A percentile compares a stretch with the other conserved stretches of the same genome.
These are phyloP conservation scores for Caenorhabditis sp. DNA, from an alignment of 2,888 invertebrate genomes.

Conservation along the genomic window DNA sequence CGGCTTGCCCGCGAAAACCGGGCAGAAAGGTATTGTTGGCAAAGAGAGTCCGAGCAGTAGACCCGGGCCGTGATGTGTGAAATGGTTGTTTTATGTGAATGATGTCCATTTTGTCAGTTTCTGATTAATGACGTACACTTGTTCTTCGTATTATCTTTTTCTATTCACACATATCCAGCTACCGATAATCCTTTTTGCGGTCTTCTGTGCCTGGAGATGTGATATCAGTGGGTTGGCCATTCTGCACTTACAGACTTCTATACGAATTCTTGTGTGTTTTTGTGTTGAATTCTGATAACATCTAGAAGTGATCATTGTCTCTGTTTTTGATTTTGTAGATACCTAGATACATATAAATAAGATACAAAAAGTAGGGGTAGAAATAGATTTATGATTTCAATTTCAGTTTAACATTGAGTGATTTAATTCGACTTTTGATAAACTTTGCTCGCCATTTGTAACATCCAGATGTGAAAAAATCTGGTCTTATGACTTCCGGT, in stretches of 20 bases:
- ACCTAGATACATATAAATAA: too few species aligned
- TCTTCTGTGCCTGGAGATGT: slow-evolving; percentile 37
- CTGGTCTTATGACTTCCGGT: slow-evolving; percentile 10
- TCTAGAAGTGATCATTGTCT: too few species aligned
- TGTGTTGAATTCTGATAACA: neutral
- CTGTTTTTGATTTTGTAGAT: too few species aligned
- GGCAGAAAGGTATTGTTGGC: slow-evolving; percentile 61
- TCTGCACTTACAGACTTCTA: slow-evolving; percentile 26
- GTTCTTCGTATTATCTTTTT: slow-evolving; percentile 36
- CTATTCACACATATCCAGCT: slow-evolving; percentile 28
- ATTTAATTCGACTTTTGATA: neutral
- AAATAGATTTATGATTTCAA: neutral
- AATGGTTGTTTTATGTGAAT: slow-evolving; percentile 23
- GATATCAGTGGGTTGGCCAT: slow-evolving; percentile 45
- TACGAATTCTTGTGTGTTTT: neutral
- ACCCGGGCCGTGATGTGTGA: neutral
- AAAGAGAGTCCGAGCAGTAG: too few species aligned
- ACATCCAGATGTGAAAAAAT: slow-evolving; percentile 3
- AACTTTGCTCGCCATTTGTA: slow-evolving; percentile 8
- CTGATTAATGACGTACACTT: slow-evolving; percentile 33
- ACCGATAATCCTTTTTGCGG: slow-evolving; percentile 64
- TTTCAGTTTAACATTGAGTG: too few species aligned
- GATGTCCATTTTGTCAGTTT: slow-evolving; percentile 9
- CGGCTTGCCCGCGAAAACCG: slow-evolving; percentile 59
- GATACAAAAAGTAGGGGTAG: too few species aligned